Evolutionary conservation across 2,113 vertebrate genomes (phyloP).

Genomic region (Coptodon rendalli): DNA sequence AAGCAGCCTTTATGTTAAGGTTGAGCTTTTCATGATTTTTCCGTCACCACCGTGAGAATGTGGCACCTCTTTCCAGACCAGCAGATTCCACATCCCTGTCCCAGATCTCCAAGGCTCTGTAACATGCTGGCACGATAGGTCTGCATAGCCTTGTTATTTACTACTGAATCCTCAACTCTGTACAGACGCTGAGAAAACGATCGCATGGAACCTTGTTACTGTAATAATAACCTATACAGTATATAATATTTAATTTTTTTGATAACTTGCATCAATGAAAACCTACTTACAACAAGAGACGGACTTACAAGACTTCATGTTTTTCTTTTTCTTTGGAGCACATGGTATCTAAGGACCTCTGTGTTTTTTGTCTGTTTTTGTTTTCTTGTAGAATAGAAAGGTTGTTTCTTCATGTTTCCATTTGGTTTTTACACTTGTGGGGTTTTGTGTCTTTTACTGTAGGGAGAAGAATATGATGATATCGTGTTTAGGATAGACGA

Average conservation of each 20-base stretch:
- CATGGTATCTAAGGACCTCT: conserved; percentile 46
- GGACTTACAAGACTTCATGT: conserved; percentile 32
- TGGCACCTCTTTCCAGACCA: conserved; percentile 12
- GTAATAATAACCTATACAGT: conserved; percentile 90
- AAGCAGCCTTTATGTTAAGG: neutral
- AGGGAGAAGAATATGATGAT: conserved; percentile 39
- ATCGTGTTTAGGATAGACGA: conserved; percentile 50
- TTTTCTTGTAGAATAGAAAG: conserved; percentile 54
- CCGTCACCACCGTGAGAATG: neutral
- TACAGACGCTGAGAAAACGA: conserved; percentile 75
- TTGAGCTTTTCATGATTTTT: neutral
- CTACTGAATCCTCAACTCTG: conserved; percentile 86
- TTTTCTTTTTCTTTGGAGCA: conserved; percentile 54
- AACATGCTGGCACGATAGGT: conserved; percentile 67
- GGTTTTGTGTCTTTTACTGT: conserved; percentile 72
- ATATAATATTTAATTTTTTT: conserved; percentile 80
- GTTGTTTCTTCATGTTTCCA: conserved; percentile 57
- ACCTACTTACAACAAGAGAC: conserved; percentile 44
- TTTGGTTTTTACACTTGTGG: conserved; percentile 73
- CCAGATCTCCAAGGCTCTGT: conserved; percentile 33
- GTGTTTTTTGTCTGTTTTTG: neutral
- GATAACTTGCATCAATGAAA: conserved; percentile 51
- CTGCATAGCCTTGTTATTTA: conserved; percentile 81
- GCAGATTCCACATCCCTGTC: conserved; percentile 19
- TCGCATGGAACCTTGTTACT: conserved; percentile 84